Evolutionary conservation across 2,888 invertebrate genomes (phyloP), one percentile per base, ranked within the genome.

Genomic region (Uropetala carovei): DNA sequence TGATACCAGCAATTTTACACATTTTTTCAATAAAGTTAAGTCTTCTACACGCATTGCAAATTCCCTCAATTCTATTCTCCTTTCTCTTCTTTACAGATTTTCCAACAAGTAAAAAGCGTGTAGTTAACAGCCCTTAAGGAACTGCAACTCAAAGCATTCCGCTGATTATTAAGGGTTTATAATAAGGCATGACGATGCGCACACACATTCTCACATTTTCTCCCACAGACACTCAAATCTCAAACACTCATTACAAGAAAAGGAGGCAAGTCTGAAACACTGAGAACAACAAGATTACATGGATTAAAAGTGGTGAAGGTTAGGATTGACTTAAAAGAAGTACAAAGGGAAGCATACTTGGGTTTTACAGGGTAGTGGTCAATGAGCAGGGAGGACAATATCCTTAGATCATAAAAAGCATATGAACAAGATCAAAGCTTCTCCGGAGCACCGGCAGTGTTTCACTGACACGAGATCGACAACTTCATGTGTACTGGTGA

Each of bases 381-480:
- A 89, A 64, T 89, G 89, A 89, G 89, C 89, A 89, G 89, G 89
- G 89, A 68, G 89, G 64, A 57, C 57, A 57, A 89, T 59, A 89
- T 89, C 56, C 89, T 89, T 89, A 64, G 89, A 89, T 89, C 64
- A 89, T 89, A 89, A 89, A 86, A 89, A 89, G 89, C 89, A 43
- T 89, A 89, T 89, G 89, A 89, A 89, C 89, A 89, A 89, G 64
- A 89, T 89, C 59, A 60, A 86, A 89, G 89, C 89, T 89, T 89
- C 89, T 89, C 89, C 89, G 89, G 89, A 89, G 89, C 89, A 89
- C 89, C 89, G 89, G 89, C 89, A 89, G 89, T 89, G 89, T 89
- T 89, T 89, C 89, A 89, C 89, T 89, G 89, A 89, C 89, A 89
- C 89, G 43, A 89, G 89, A 64, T 89, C 64, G 43, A 89, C 89